Evolutionary conservation across 1,140 invertebrate genomes (phyloP).

Genomic region (Halictus rubicundus): DNA sequence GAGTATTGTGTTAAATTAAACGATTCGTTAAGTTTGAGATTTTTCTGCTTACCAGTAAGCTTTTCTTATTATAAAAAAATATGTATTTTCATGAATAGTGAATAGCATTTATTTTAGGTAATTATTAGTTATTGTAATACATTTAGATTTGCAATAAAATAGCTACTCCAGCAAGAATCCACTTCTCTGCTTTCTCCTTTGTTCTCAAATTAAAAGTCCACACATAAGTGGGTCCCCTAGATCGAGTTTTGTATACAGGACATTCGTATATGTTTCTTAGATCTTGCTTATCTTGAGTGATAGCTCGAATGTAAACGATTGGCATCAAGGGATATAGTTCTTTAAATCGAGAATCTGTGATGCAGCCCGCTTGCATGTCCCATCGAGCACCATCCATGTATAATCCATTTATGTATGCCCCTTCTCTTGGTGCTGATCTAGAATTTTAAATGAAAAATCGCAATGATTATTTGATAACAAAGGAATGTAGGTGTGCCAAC

Average conservation of each 20-base stretch:
- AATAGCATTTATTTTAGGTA: background rate
- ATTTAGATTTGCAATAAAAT: constrained; percentile 89
- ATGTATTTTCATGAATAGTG: too few relatives aligned
- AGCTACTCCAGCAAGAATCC: constrained; percentile 95
- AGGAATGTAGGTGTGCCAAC: too few relatives aligned
- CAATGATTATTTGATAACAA: background rate
- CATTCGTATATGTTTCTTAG: constrained; percentile 93
- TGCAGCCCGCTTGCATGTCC: constrained; percentile 89
- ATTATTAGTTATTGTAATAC: background rate
- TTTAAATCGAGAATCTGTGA: constrained; percentile 92
- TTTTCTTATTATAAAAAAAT: too few relatives aligned
- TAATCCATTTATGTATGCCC: constrained; percentile 93
- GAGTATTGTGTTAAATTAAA: too few relatives aligned
- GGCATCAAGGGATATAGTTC: constrained; percentile 95
- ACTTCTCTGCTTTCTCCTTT: constrained; percentile 93
- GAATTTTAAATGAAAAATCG: background rate
- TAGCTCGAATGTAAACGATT: constrained; percentile 94
- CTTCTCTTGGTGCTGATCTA: constrained; percentile 91
- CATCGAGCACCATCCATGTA: constrained; percentile 97
- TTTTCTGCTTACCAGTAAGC: too few relatives aligned
- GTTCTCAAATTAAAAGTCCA: constrained; percentile 98
- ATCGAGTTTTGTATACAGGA: constrained; percentile 95
- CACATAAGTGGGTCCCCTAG: constrained; percentile 94
- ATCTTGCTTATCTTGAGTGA: constrained; percentile 94
- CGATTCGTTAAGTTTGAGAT: too few relatives aligned